Evolutionary conservation across 30 jellyfish, hydroid and myxozoan genomes (phyloP).

Genomic region (Cassiopea xamachana): DNA sequence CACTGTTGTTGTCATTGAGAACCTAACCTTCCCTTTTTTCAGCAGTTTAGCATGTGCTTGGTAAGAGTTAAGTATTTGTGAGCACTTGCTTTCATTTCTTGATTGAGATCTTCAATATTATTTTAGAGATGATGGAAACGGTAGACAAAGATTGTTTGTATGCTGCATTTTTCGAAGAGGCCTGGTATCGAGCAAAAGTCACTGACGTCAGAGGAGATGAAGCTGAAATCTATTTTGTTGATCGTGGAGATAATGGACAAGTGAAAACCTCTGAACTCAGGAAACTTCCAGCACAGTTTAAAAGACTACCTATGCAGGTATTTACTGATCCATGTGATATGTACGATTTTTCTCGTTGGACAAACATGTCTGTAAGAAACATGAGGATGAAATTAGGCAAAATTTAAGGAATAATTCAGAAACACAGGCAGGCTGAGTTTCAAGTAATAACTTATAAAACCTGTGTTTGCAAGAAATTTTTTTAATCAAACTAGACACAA

Average conservation of each 20-base stretch:
- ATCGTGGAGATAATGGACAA: constrained; percentile 76
- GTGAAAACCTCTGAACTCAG: constrained; percentile 54
- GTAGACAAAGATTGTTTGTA: constrained; percentile 52
- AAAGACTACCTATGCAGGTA: constrained; percentile 86
- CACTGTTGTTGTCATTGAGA: background rate
- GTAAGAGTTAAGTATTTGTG: too few species aligned
- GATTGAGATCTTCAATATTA: background rate
- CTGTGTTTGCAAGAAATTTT: too few species aligned
- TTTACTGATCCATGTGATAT: background rate
- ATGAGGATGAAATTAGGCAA: too few species aligned
- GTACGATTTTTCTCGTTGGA: background rate
- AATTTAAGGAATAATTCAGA: too few species aligned
- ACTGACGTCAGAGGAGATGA: constrained; percentile 62
- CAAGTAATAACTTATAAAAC: too few species aligned
- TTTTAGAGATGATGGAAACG: constrained; percentile 14
- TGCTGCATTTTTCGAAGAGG: constrained; percentile 81
- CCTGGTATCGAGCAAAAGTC: constrained; percentile 82
- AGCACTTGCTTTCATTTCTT: background rate
- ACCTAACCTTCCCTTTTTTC: too few species aligned
- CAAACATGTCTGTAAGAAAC: too few species aligned
- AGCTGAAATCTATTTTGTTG: constrained; percentile 65
- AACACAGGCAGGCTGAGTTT: too few species aligned
- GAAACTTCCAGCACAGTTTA: constrained; percentile 68
- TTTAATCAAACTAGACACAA: too few species aligned
- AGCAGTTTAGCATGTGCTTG: too few species aligned